Conservation (phyloP, 1,140 invertebrate genomes). For the Euwallacea similis region DNA sequence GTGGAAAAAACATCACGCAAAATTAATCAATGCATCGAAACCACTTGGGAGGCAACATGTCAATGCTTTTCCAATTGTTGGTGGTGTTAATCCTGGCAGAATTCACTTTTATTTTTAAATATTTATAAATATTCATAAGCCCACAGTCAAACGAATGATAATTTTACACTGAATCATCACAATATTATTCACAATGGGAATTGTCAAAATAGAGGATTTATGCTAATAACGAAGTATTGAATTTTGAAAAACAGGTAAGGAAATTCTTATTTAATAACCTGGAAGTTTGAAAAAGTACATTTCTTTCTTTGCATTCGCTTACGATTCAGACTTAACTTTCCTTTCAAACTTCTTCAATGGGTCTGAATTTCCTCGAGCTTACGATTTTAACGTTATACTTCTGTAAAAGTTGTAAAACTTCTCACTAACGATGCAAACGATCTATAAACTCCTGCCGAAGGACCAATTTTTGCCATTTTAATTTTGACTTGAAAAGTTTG, state of each 20-base stretch:
- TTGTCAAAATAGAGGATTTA: neutral
- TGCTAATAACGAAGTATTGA: neutral
- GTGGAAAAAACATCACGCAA: conserved; percentile 29
- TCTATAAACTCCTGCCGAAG: conserved; percentile 22
- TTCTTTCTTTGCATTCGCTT: conserved; percentile 11
- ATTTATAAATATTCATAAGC: too few species aligned
- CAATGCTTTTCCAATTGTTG: conserved; percentile 12
- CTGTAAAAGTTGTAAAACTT: conserved; percentile 30
- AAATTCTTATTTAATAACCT: conserved; percentile 5
- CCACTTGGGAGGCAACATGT: conserved; percentile 23
- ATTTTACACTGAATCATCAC: too few species aligned
- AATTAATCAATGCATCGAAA: conserved; percentile 30
- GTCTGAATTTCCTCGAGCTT: conserved; percentile 16
- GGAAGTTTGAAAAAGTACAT: conserved; percentile 4
- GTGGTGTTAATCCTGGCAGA: neutral
- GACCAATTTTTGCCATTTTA: conserved; percentile 26
- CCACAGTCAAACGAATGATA: too few species aligned
- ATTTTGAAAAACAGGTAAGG: neutral
- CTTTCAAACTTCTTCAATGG: conserved; percentile 11
- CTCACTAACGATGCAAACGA: conserved; percentile 24
- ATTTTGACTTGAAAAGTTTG: conserved; percentile 16
- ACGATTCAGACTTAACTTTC: conserved; percentile 9
- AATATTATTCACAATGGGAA: too few species aligned
- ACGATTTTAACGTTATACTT: conserved; percentile 29
- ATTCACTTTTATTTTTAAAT: too few species aligned